Evolutionary conservation across 1,140 invertebrate genomes (phyloP).

Genomic region (Orius insidiosus): DNA sequence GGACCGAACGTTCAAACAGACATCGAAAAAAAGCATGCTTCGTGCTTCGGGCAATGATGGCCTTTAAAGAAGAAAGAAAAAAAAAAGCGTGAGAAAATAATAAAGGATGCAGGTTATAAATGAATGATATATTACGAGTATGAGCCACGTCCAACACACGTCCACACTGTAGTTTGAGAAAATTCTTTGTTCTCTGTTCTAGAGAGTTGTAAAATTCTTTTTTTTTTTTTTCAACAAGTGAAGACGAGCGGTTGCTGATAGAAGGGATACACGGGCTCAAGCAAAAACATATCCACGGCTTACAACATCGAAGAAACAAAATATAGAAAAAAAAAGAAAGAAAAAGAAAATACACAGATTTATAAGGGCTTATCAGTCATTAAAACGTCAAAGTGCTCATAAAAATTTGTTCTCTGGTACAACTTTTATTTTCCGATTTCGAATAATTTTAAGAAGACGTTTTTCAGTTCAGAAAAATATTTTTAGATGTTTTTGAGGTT

Average conservation of each 20-base stretch:
- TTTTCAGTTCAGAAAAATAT: no score
- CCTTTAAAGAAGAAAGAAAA: slow-evolving; percentile 2
- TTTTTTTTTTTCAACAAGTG: neutral
- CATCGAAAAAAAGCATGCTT: no score
- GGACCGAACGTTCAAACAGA: no score
- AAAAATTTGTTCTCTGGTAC: no score
- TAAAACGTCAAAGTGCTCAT: neutral
- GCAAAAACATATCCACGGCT: slow-evolving; percentile 11
- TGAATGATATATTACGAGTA: neutral
- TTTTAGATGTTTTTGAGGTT: no score
- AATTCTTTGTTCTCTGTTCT: slow-evolving; percentile 20
- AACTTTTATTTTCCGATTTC: no score
- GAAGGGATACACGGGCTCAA: slow-evolving; percentile 9
- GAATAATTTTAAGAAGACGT: no score
- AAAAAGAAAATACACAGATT: slow-evolving; percentile 6
- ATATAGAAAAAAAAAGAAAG: slow-evolving; percentile 8
- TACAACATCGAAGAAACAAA: slow-evolving; percentile 13
- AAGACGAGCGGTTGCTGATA: slow-evolving; percentile 10
- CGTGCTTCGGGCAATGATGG: no score
- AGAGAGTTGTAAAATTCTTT: neutral
- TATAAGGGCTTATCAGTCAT: slow-evolving; percentile 9
- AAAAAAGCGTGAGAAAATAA: neutral
- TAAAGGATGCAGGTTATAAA: no score
- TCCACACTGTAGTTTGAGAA: slow-evolving; percentile 16
- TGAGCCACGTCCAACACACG: slow-evolving; percentile 8